Evolutionary conservation across 2,888 invertebrate genomes (phyloP).

Genomic region (Pharmacophagus antenor): DNA sequence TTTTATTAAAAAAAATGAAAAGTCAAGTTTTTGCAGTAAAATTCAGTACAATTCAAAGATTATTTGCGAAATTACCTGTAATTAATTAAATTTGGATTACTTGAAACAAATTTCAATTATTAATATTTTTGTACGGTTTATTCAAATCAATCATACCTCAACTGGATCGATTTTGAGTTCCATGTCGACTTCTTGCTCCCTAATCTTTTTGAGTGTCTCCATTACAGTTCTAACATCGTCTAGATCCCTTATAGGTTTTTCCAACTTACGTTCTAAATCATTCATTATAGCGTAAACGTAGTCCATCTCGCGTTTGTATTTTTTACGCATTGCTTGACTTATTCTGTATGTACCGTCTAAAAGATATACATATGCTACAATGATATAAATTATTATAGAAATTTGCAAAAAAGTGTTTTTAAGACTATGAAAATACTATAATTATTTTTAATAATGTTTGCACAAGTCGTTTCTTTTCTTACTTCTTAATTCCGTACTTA

Average conservation of each 20-base stretch:
- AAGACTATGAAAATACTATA: neutral
- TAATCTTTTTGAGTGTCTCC: slow-evolving; percentile 95
- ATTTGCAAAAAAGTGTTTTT: neutral
- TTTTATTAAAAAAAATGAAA: too few species aligned
- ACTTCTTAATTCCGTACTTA: slow-evolving; percentile 91
- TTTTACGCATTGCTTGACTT: slow-evolving; percentile 93
- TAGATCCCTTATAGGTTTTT: slow-evolving; percentile 92
- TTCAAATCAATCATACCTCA: slow-evolving; percentile 81
- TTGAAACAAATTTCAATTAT: neutral
- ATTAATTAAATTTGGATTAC: too few species aligned
- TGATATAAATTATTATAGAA: neutral
- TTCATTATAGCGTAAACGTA: slow-evolving; percentile 95
- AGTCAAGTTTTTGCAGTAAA: too few species aligned
- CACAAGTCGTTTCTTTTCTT: slow-evolving; percentile 39
- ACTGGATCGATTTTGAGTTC: slow-evolving; percentile 96
- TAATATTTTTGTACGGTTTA: neutral
- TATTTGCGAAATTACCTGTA: too few species aligned
- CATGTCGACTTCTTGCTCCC: slow-evolving; percentile 97
- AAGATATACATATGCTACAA: neutral
- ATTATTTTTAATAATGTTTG: neutral
- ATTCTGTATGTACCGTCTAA: slow-evolving; percentile 88
- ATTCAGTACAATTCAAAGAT: too few species aligned
- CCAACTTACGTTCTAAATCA: slow-evolving; percentile 94
- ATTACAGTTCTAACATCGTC: slow-evolving; percentile 97
- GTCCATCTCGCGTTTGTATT: slow-evolving; percentile 95